Base-by-base conservation (phyloP, 2,797 vertebrate species). In the Crenichthys baileyi region DNA sequence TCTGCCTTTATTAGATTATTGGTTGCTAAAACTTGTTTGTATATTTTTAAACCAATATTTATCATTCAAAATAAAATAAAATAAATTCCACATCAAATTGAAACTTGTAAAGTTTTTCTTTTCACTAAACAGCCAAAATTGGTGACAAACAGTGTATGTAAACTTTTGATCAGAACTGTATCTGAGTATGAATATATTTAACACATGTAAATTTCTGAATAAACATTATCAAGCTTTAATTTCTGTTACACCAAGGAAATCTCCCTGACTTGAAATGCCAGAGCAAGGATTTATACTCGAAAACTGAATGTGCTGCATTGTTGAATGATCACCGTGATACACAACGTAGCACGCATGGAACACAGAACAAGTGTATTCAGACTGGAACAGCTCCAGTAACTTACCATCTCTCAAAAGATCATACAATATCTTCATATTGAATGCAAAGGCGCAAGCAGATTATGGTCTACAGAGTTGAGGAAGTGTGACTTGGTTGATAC, bases 321-420 rank as follows among this genome's bases (percentile, higher is more conserved):
- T 91, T 90, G 90, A 92, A 95, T 93, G 92, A 90, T 90, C 91
- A 94, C 83, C 68, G 89, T 92, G 93, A 92, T 91, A 89, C 92
- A 95, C 94, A 92, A 91, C 90, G 91, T 91, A 93, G 93, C 94
- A 92, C 90, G 94, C 90, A 94, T 94, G 94, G 90, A 90, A 95
- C 93, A 95, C 90, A 92, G 88, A 88, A 91, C 92, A 68, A 89
- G 93, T 90, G 90, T 94, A 84, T 87, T 92, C 89, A 94, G 89
- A 88, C 72, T n/a, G 79, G 85, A 88, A 91, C 85, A 89, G 86
- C 79, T 90, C 85, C 87, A 87, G 82, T 60, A 77, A 94, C 95
- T 96, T 96, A 96, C 95, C 95, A 90, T 88, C 29, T 9, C 75
- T 22, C 7, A 72, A 87, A 93, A 95, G 90, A 95, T 94, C 93